Evolutionary conservation across 2,113 vertebrate genomes (phyloP), one percentile per base, ranked within the genome.

Genomic region (Anguilla japonica): DNA sequence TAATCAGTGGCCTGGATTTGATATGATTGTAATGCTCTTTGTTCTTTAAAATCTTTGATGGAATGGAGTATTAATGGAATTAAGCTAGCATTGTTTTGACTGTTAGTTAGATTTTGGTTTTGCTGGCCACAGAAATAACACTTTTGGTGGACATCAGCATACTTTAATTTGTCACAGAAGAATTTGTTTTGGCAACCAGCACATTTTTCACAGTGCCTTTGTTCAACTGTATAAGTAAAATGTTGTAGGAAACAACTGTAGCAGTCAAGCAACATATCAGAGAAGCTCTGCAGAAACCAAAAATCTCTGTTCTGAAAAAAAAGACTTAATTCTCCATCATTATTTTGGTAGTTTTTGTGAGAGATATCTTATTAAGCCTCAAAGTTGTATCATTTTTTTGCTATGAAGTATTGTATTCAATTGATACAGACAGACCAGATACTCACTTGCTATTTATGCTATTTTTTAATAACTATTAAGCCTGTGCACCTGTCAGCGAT

Each of bases 391-490:
- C 22, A 5, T 82, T 82, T 20, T 20, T 46, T 15, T 26, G 26
- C 29, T 41, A 53, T 82, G 14, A 26, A 82, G 43, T 8, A 67
- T 43, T 83, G 40, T 50, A 56, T 50, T 34, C 20, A 81, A 83
- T 81, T 86, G n/a, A 46, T 57, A 81, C 11, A 20, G 39, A 80
- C 34, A 78, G 79, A 82, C 26, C 7, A 34, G 50, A 3, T 40
- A 88, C n/a, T 82, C 88, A 82, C 88, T 56, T 87, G 83, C 87
- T 78, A 87, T 90, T 88, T 89, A 71, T 87, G 83, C 87, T 78
- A 87, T 90, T 88, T 41, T 85, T 85, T 34, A 11, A 4, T 13
- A 11, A 29, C 81, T 63, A 80, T 53, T 50, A 41, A 84, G 67
- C 82, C 78, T 89, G 63, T 71, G 60, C 87, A 89, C 75, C 81